These are phyloP conservation scores for Brachynemurus nebulosus DNA, from an alignment of 2,888 invertebrate genomes.

Conservation along the genomic window DNA sequence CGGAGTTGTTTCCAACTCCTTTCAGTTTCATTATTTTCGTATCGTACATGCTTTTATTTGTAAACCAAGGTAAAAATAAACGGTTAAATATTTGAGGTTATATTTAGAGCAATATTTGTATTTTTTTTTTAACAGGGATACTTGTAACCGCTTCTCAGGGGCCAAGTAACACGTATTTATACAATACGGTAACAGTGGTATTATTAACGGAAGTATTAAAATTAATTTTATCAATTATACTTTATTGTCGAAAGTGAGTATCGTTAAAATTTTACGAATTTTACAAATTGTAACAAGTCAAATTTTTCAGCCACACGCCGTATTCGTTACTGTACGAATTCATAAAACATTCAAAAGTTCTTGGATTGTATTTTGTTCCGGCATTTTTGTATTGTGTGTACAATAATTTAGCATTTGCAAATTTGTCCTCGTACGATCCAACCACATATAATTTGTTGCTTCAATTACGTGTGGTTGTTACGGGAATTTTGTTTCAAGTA, in stretches of 20 bases:
- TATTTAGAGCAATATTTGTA: conserved; percentile 1
- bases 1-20: conserved; percentile 72
- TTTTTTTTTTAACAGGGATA: conserved; percentile 46
- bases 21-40: conserved; percentile 68
- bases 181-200: conserved; percentile 80
- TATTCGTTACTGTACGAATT: conserved; percentile 42
- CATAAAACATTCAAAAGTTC: conserved; percentile 44
- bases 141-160: conserved; percentile 83
- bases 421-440: conserved; percentile 83
- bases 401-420: conserved; percentile 86
- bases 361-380: conserved; percentile 77
- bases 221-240: conserved; percentile 50
- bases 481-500: conserved; percentile 86
- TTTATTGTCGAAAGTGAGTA: conserved; percentile 59
- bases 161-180: conserved; percentile 64
- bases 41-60: conserved; percentile 75
- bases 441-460: conserved; percentile 85
- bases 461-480: conserved; percentile 83
- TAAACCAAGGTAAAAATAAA: conserved; percentile 71
- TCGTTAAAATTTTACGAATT: conserved; percentile 2
- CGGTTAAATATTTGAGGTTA: conserved; percentile 12
- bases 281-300: not conserved
- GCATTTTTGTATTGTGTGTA: conserved; percentile 85
- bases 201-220: conserved; percentile 79
- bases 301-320: conserved; percentile 43